Evolutionary conservation across 1,140 invertebrate species (phyloP).

Genomic region (Drosophila sproati): DNA sequence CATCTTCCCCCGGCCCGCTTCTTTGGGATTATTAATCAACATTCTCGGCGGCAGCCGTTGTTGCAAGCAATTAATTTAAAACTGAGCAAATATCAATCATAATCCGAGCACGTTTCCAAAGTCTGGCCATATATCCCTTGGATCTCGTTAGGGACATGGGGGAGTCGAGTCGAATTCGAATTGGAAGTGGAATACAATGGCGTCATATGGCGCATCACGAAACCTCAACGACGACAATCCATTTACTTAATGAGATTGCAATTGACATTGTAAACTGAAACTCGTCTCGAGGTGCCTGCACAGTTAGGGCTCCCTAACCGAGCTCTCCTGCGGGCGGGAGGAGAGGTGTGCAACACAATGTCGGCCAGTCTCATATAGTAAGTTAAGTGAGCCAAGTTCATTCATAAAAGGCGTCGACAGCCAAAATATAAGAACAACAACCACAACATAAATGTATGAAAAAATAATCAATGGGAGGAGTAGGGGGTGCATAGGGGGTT

Average conservation of each 20-base stretch:
- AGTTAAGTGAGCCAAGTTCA: conserved; percentile 69
- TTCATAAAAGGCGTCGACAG: conserved; percentile 72
- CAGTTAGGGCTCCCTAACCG: background rate
- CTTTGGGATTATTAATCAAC: conserved; percentile 38
- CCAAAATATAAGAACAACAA: conserved; percentile 36
- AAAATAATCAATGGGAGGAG: conserved; percentile 38
- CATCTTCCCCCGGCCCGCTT: background rate
- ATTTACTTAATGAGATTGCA: conserved; percentile 78
- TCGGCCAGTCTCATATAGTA: conserved; percentile 47
- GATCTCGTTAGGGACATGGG: conserved; percentile 2
- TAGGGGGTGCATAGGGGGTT: background rate
- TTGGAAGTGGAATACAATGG: conserved; percentile 52
- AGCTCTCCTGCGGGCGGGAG: too few relatives aligned
- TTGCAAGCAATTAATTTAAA: conserved; percentile 75
- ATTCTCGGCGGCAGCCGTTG: conserved; percentile 12
- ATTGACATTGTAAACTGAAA: conserved; percentile 67
- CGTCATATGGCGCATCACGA: conserved; percentile 74
- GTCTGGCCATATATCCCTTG: conserved; percentile 42
- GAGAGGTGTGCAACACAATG: conserved; percentile 41
- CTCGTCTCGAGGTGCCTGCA: background rate
- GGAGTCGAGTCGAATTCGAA: background rate
- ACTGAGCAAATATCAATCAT: conserved; percentile 77
- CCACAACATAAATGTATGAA: conserved; percentile 7
- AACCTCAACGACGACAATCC: conserved; percentile 66
- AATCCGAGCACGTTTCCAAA: conserved; percentile 58